Evolutionary conservation across 2,797 vertebrate species (phyloP).

Genomic region (Agapornis canus): DNA sequence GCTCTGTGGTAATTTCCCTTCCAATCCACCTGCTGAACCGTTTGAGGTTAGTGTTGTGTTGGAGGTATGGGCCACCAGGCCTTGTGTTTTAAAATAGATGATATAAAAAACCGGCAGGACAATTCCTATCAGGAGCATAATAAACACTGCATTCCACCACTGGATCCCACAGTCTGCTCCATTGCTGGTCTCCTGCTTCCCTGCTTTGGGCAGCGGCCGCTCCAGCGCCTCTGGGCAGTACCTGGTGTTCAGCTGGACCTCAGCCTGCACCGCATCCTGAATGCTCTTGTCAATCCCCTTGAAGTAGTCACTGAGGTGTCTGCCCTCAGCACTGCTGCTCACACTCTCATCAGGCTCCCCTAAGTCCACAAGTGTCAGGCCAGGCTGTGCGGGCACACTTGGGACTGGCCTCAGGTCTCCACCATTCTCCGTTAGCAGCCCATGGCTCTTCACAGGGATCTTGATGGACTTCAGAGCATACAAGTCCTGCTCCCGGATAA

Average conservation of each 20-base stretch:
- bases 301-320: slow-evolving; percentile 83
- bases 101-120: slow-evolving; percentile 91
- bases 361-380: background rate
- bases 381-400: background rate
- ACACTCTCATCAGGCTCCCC: background rate
- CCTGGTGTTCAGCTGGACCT: slow-evolving; percentile 52
- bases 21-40: background rate
- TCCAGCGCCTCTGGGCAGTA: background rate
- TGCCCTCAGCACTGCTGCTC: background rate
- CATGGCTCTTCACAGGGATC: slow-evolving; percentile 89
- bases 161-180: slow-evolving; percentile 91
- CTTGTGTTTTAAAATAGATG: slow-evolving; percentile 90
- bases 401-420: slow-evolving; percentile 49
- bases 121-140: slow-evolving; percentile 92
- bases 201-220: background rate
- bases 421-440: slow-evolving; percentile 82
- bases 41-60: slow-evolving; percentile 52
- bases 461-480: slow-evolving; percentile 91
- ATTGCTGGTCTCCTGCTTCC: background rate
- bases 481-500: slow-evolving; percentile 92
- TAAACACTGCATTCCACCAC: slow-evolving; percentile 94
- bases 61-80: background rate
- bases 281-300: slow-evolving; percentile 86
- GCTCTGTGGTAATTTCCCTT: background rate
- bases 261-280: slow-evolving; percentile 81